Base-by-base conservation (phyloP, 2,888 invertebrate species). In the Pseudeuparius sepicola region DNA sequence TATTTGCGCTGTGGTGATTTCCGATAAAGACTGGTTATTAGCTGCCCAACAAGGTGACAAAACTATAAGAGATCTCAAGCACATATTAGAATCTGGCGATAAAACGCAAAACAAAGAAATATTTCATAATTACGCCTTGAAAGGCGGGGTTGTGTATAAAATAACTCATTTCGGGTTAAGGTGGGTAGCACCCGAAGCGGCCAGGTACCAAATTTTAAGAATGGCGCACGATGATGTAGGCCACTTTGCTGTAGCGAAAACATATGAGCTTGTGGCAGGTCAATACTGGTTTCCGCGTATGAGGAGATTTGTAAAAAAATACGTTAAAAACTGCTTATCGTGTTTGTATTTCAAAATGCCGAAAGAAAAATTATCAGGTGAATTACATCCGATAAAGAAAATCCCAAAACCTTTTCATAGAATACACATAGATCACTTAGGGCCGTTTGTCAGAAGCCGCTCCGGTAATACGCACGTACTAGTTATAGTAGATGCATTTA, bases 201-300 rank as follows among this genome's bases (percentile, higher is more conserved):
- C 11, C 10, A 34, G 28, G 12, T 34, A 5, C 14, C 34, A 12
- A 27, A 27, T 31, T 14, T 7, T 31, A 4, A 14, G 34, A 4
- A 12, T 34, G 13, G 3, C 14, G 12, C 34, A 29, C 14, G 33
- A 33, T 12, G 14, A 33, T 4, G 12, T 29, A 34, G 42, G 31
- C 14, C 34, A 40, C 34, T 43, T 34, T 9, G 31, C 34, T 9
- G 14, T 23, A 6, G 40, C 29, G 17, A 33, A 37, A 30, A 37
- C 36, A 6, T 24, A 27, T 23, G 37, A 37, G 11, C 6, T 29
- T 20, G 23, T 39, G 14, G 23, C 11, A 15, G 14, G 31, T 10
- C 9, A 13, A 5, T 40, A 36, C 31, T 36, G 38, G 40, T 43
- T 42, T 27, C 24, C 31, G 16, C 16, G 28, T 24, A 40, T 42